phyloP scores from a whole-genome alignment of 1,140 invertebrate genomes.

The Drosophila setifemur region DNA sequence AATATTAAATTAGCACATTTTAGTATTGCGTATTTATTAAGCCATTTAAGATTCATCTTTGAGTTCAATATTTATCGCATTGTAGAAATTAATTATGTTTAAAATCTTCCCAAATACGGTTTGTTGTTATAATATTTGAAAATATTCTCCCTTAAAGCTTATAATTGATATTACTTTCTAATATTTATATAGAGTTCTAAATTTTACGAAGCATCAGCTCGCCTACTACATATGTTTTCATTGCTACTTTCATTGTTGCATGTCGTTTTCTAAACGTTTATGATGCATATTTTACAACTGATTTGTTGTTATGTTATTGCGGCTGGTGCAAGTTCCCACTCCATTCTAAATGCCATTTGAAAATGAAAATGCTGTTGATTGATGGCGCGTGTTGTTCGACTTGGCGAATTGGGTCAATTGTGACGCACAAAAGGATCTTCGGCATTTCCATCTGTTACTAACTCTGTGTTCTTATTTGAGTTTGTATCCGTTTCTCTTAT shows the following conservation, averaged over 20 bases:
- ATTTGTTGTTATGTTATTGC: constrained; percentile 30
- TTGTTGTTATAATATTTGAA: no score
- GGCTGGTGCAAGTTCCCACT: constrained; percentile 19
- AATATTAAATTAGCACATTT: no score
- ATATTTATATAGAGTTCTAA: no score
- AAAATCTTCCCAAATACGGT: no score
- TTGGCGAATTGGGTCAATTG: constrained; percentile 55
- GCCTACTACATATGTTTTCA: not conserved
- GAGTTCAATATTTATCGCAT: no score
- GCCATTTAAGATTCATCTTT: no score
- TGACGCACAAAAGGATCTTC: constrained; percentile 38
- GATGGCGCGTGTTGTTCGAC: constrained; percentile 60
- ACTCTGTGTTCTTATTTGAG: not conserved
- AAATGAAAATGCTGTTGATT: constrained; percentile 46
- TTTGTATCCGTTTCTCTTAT: not conserved
- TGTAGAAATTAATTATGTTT: no score
- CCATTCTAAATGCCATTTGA: constrained; percentile 26
- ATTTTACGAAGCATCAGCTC: no score
- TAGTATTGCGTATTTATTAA: no score
- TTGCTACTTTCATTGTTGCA: constrained; percentile 23
- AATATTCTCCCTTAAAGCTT: not conserved
- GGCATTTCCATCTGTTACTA: not conserved
- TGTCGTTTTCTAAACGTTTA: constrained; percentile 26
- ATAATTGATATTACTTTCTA: no score
- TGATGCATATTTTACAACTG: constrained; percentile 32